A percentile compares a stretch with the other conserved stretches of the same genome.
Conservation (phyloP, 2,797 vertebrate species). For the Ataeniobius toweri region DNA sequence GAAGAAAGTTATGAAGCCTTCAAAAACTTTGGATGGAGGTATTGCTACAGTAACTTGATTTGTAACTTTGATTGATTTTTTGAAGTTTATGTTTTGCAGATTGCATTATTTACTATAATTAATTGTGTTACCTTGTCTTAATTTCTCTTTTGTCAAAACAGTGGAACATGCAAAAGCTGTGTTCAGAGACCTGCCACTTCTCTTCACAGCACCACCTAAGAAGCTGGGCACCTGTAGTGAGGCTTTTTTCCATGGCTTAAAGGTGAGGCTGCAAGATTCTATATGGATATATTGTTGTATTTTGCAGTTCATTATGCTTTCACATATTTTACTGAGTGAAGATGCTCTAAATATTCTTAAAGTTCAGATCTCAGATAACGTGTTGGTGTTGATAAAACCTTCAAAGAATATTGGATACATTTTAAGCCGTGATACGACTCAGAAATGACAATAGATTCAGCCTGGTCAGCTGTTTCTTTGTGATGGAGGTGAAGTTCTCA, state of each 20-base stretch:
- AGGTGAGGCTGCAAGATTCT: no score
- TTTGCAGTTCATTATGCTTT: neutral
- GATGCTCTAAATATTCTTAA: neutral
- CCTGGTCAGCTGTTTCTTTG: no score
- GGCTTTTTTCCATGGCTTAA: no score
- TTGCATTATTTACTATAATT: neutral
- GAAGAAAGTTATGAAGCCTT: neutral
- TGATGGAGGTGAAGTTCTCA: no score
- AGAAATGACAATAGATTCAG: no score
- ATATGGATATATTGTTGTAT: neutral
- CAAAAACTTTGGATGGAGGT: neutral
- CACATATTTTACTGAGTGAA: neutral
- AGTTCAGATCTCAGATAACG: neutral
- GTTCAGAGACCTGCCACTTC: neutral
- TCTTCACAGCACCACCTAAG: neutral
- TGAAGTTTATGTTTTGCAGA: neutral
- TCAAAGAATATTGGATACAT: no score
- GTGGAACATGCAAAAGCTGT: neutral
- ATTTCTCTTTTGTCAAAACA: neutral
- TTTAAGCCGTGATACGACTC: no score
- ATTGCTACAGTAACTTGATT: no score
- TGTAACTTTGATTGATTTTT: no score
- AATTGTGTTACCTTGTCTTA: neutral
- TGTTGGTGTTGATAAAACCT: no score
- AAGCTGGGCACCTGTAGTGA: no score